phyloP scores from a whole-genome alignment of 2,113 vertebrate genomes.

The Podilymbus podiceps region DNA sequence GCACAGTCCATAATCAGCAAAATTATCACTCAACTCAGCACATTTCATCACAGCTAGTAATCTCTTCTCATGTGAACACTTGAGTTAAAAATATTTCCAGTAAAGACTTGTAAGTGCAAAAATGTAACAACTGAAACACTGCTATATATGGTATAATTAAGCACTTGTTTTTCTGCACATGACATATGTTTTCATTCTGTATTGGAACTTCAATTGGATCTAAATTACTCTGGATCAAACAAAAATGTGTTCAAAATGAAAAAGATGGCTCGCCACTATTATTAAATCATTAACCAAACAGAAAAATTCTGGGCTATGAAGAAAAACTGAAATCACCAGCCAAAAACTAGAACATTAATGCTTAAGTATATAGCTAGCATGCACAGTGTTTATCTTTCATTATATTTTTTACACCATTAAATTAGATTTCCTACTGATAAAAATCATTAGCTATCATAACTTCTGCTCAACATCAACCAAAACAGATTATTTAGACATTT shows the following conservation, averaged over 20 bases:
- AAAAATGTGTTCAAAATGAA: constrained; percentile 68
- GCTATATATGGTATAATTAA: constrained; percentile 64
- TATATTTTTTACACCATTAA: constrained; percentile 6
- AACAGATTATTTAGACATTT: constrained; percentile 34
- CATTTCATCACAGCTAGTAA: constrained; percentile 59
- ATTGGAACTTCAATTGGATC: constrained; percentile 60
- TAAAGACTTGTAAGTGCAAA: constrained; percentile 58
- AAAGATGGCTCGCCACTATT: constrained; percentile 53
- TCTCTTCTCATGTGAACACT: constrained; percentile 61
- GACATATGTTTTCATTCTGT: constrained; percentile 64
- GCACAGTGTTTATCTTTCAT: background rate
- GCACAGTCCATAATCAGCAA: constrained; percentile 60
- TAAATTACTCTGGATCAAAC: constrained; percentile 64
- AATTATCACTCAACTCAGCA: constrained; percentile 65
- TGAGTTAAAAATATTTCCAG: constrained; percentile 69
- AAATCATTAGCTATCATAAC: constrained; percentile 33
- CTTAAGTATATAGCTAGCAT: constrained; percentile 24
- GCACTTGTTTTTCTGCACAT: constrained; percentile 62
- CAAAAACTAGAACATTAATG: constrained; percentile 39
- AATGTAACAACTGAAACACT: constrained; percentile 63
- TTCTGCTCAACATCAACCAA: constrained; percentile 6
- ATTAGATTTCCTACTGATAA: constrained; percentile 26
- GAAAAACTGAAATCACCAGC: constrained; percentile 47
- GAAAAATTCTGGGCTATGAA: constrained; percentile 55
- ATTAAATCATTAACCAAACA: constrained; percentile 68